A percentile compares a stretch with the other conserved stretches of the same genome.
Conservation (phyloP, 2,113 vertebrate genomes). For the Meriones unguiculatus region DNA sequence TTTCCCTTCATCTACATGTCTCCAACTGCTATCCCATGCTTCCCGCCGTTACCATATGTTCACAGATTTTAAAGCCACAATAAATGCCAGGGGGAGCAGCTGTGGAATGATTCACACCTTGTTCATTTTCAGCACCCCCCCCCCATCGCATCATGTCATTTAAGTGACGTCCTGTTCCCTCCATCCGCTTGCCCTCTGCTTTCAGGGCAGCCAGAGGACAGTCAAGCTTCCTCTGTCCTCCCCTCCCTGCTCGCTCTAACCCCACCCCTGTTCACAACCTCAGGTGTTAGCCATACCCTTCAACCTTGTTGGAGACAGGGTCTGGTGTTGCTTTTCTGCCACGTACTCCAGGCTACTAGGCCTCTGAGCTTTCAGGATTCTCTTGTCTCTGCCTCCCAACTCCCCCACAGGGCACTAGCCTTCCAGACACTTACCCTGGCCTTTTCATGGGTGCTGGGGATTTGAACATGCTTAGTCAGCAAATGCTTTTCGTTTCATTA, state of each 20-base stretch:
- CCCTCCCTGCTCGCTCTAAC: too few relatives aligned
- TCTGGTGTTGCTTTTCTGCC: neutral
- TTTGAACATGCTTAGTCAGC: neutral
- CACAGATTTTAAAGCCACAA: conserved; percentile 61
- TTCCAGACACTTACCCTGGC: neutral
- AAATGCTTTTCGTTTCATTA: neutral
- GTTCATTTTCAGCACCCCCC: conserved; percentile 40
- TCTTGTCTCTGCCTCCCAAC: neutral
- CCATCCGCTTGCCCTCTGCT: neutral
- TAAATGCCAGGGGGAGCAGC: conserved; percentile 42
- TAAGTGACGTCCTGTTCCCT: neutral
- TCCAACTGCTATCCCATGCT: neutral
- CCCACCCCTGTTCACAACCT: neutral
- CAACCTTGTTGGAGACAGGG: neutral
- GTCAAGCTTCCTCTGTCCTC: neutral
- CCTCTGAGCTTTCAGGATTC: neutral
- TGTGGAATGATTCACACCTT: conserved; percentile 41
- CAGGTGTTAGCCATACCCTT: neutral
- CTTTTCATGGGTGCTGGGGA: neutral
- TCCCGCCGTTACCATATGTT: conserved; percentile 56
- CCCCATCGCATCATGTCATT: neutral
- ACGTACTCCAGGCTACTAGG: neutral
- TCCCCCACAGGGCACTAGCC: neutral
- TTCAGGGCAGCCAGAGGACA: neutral
- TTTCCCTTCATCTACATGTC: neutral